Evolutionary conservation across 1,140 invertebrate genomes (phyloP).

Genomic region (Trialeurodes vaporariorum): DNA sequence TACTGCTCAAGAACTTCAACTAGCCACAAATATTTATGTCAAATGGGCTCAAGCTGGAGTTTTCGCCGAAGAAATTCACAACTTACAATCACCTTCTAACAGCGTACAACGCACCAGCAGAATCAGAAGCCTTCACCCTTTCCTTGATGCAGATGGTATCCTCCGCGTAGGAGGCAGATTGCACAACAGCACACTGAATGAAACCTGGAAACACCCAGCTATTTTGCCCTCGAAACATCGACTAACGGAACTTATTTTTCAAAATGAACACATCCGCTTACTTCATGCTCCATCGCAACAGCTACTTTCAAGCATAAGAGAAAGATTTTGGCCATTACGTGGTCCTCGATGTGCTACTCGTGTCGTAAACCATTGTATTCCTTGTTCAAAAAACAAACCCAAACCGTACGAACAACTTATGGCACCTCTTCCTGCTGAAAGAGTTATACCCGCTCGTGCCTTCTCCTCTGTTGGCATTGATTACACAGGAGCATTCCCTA

Average conservation of each 20-base stretch:
- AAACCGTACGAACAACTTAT: slow-evolving; percentile 22
- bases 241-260: slow-evolving; percentile 21
- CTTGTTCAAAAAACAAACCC: slow-evolving; percentile 18
- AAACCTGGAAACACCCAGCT: slow-evolving; percentile 30
- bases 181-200: slow-evolving; percentile 22
- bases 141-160: slow-evolving; percentile 29
- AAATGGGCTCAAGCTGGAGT: not conserved
- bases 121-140: slow-evolving; percentile 20
- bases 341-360: slow-evolving; percentile 13
- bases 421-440: slow-evolving; percentile 28
- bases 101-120: not conserved
- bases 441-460: slow-evolving; percentile 22
- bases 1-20: not conserved
- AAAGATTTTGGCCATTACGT: slow-evolving; percentile 21
- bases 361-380: slow-evolving; percentile 17
- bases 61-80: not conserved
- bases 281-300: slow-evolving; percentile 23
- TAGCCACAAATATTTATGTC: not conserved
- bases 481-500: slow-evolving; percentile 29
- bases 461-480: slow-evolving; percentile 29
- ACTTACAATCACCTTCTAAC: not conserved
- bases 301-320: slow-evolving; percentile 12
- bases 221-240: slow-evolving; percentile 24
- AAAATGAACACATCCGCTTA: slow-evolving; percentile 20
- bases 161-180: slow-evolving; percentile 34